Evolutionary conservation across 2,113 vertebrate genomes (phyloP), one percentile per base, ranked within the genome.

Genomic region (Aleadryas rufinucha): DNA sequence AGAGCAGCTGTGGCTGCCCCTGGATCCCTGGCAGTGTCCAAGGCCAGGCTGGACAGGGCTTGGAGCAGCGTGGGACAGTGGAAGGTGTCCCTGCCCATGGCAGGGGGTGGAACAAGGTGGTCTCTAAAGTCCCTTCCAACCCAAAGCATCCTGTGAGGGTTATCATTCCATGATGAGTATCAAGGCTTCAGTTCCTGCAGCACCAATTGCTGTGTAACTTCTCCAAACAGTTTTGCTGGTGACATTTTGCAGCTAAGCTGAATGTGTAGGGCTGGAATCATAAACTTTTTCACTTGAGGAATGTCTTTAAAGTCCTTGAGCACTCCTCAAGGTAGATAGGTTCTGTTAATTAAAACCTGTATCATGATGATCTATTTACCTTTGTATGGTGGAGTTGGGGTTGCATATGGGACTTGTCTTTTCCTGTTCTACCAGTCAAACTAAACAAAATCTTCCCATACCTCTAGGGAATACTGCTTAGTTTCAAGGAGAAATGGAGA

Each of bases 371-470:
- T 95, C 71, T 75, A 7, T 81, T 61, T 92, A 30, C 35, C 37
- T 82, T 74, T 87, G 33, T 42, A 9, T 61, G 59, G 27, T 66
- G 50, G 54, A 84, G 61, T 23, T 95, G 37, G 70, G 39, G 14
- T 66, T 94, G 65, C 4, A 0, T 45, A 11, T 47, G 49, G 17
- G 83, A 68, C 84, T 84, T 44, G 45, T 68, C 65, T 44, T 82
- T 90, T 87, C 90, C 84, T 96, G 80, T 85, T 78, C n/a, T 93
- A 52, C 68, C 63, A 49, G 65, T 90, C 44, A n/a, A 89, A 75
- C 88, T 35, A 47, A 77, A 82, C 31, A 61, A 83, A 45, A 66
- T 65, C 33, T 91, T 72, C 65, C 37, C 60, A 33, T 77, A 41
- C 54, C 37, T 91, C 61, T 50, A 54, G 44, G 89, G 85, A 85